Evolutionary conservation across 2,888 invertebrate genomes (phyloP).

Genomic region (Apotomis betuletana): DNA sequence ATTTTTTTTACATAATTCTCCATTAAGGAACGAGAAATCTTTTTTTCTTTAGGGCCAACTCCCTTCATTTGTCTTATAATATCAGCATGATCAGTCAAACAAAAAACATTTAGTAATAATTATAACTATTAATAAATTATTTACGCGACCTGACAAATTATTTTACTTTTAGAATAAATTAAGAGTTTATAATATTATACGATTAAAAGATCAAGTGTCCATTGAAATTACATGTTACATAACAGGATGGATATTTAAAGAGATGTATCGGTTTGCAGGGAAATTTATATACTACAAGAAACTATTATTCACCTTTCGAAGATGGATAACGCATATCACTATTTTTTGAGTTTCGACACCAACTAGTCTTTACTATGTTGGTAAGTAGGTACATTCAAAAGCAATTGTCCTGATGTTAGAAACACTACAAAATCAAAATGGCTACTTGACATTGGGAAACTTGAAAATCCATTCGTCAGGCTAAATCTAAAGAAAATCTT

Average conservation of each 20-base stretch:
- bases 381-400: background rate
- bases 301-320: background rate
- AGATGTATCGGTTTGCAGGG: background rate
- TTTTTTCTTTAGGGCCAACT: background rate
- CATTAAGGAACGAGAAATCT: background rate
- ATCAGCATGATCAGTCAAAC: slow-evolving; percentile 18
- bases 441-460: slow-evolving; percentile 24
- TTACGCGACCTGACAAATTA: background rate
- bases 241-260: background rate
- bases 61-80: background rate
- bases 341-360: background rate
- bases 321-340: background rate
- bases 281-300: background rate
- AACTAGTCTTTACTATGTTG: background rate
- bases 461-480: slow-evolving; percentile 31
- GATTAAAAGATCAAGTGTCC: slow-evolving; percentile 2
- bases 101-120: slow-evolving; percentile 10
- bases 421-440: slow-evolving; percentile 29
- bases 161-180: slow-evolving; percentile 12
- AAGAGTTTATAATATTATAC: background rate
- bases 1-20: no score
- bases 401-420: background rate
- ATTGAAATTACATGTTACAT: background rate
- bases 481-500: slow-evolving; percentile 40
- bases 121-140: slow-evolving; percentile 4